phyloP scores from a whole-genome alignment of 2,888 invertebrate species.

The Parochlus steinenii region DNA sequence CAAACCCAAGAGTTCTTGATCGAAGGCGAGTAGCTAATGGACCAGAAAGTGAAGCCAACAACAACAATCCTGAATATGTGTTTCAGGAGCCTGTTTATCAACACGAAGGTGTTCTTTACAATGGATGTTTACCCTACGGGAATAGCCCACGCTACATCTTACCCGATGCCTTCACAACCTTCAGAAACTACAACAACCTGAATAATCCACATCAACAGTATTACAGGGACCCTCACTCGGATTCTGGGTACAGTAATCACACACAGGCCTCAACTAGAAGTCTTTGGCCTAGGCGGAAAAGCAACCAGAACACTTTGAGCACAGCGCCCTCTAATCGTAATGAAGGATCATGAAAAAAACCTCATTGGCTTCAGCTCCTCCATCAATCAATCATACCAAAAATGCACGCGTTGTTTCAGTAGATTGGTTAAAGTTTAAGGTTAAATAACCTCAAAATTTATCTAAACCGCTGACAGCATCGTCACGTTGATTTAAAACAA shows the following conservation, averaged over 20 bases:
- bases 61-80: slow-evolving; percentile 25
- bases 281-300: slow-evolving; percentile 2
- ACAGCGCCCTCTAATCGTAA: no score
- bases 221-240: slow-evolving; percentile 31
- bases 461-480: no score
- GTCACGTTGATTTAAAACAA: no score
- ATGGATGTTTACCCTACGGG: slow-evolving; percentile 30
- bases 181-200: slow-evolving; percentile 11
- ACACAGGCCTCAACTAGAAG: slow-evolving; percentile 26
- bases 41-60: slow-evolving; percentile 13
- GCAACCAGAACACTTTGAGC: neutral
- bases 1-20: slow-evolving; percentile 25
- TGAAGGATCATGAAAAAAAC: no score
- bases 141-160: slow-evolving; percentile 4
- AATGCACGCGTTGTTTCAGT: no score
- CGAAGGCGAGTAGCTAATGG: slow-evolving; percentile 24
- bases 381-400: no score
- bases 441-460: no score
- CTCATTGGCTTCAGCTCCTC: no score
- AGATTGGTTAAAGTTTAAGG: no score
- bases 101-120: slow-evolving; percentile 62
- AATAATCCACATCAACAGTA: slow-evolving; percentile 9
- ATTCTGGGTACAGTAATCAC: slow-evolving; percentile 67
- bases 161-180: slow-evolving; percentile 11
- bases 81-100: slow-evolving; percentile 57